phyloP scores from a whole-genome alignment of 2,113 vertebrate species.

The Forbesichthys agassizii region DNA sequence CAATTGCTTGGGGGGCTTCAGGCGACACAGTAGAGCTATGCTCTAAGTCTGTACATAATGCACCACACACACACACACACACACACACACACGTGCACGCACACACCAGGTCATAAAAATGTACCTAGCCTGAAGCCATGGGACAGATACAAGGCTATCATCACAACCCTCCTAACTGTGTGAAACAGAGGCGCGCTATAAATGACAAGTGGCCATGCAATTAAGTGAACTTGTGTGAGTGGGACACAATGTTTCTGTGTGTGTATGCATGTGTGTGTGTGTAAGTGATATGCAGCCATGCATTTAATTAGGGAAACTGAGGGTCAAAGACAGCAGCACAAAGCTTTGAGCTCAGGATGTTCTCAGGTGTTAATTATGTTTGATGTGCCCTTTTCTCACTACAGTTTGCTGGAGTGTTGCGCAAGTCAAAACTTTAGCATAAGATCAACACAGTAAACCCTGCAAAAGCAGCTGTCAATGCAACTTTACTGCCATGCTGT shows the following conservation, averaged over 20 bases:
- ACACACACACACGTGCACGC: constrained; percentile 6
- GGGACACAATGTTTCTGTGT: constrained; percentile 1
- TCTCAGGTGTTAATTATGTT: constrained; percentile 67
- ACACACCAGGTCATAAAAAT: constrained; percentile 21
- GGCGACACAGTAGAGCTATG: constrained; percentile 33
- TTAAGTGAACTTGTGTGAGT: not conserved
- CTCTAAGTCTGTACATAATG: constrained; percentile 23
- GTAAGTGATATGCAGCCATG: constrained; percentile 27
- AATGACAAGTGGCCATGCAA: not conserved
- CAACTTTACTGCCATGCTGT: constrained; percentile 27
- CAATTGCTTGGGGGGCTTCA: constrained; percentile 65
- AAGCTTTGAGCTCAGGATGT: constrained; percentile 62
- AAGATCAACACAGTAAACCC: constrained; percentile 66
- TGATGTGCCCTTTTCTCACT: constrained; percentile 74
- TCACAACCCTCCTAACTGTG: constrained; percentile 13
- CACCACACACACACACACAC: constrained; percentile 12
- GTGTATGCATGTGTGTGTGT: constrained; percentile 6
- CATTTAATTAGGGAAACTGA: constrained; percentile 30
- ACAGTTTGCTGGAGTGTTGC: constrained; percentile 65
- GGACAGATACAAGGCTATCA: constrained; percentile 30
- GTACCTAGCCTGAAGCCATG: constrained; percentile 33
- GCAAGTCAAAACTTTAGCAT: constrained; percentile 54
- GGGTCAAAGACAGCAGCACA: constrained; percentile 57
- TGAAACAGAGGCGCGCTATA: not conserved
- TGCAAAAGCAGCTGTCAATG: constrained; percentile 29